These are phyloP conservation scores for Parazoanthus darwini DNA, from an alignment of 92 coral and sea anemone species.

Conservation along the genomic window DNA sequence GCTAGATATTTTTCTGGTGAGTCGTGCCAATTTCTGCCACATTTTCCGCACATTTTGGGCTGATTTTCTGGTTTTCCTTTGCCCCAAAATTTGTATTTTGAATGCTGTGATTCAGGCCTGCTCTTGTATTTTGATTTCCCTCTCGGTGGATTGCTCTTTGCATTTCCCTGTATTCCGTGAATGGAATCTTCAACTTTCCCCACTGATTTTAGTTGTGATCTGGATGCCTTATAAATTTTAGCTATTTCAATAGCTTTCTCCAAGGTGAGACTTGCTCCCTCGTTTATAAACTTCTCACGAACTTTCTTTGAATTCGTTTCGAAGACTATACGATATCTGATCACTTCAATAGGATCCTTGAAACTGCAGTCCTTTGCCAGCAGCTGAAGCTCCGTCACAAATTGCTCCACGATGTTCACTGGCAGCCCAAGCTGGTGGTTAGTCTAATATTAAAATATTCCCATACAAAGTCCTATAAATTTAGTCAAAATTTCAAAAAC, in stretches of 20 bases:
- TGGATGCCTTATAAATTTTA: background rate
- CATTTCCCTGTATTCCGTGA: background rate
- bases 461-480: too few relatives aligned
- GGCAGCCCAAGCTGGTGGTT: too few relatives aligned
- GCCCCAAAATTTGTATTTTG: background rate
- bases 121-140: background rate
- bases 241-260: constrained; percentile 5
- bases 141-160: background rate
- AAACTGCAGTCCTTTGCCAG: constrained; percentile 43
- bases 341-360: background rate
- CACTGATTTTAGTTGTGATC: too few relatives aligned
- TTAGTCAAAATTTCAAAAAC: too few relatives aligned
- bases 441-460: too few relatives aligned
- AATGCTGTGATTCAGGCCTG: too few relatives aligned
- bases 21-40: background rate
- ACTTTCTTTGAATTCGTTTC: constrained; percentile 19
- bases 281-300: constrained; percentile 8
- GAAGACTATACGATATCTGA: constrained; percentile 17
- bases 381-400: constrained; percentile 41
- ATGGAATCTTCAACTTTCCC: background rate
- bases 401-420: constrained; percentile 30
- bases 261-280: constrained; percentile 12
- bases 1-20: background rate
- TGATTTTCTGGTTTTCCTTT: background rate
- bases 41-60: background rate